Conservation (phyloP, 2,113 vertebrate species). For the Halichoerus grypus region DNA sequence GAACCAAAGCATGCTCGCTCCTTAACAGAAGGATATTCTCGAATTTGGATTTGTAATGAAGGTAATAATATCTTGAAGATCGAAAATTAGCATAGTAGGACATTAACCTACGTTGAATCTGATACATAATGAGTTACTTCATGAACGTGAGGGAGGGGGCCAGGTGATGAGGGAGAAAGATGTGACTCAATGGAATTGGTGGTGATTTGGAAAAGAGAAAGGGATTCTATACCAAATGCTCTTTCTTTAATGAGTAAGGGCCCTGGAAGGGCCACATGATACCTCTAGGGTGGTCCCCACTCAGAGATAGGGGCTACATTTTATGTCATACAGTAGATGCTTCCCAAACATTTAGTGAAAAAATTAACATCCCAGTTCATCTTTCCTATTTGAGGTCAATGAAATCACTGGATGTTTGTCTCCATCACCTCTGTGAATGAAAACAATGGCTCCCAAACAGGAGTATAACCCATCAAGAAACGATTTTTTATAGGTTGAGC, state of each 20-base stretch:
- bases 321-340: background rate
- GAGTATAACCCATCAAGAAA: background rate
- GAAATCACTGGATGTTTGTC: background rate
- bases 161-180: background rate
- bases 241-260: background rate
- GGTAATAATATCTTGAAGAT: background rate
- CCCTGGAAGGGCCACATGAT: background rate
- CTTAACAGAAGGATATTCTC: background rate
- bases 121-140: conserved; percentile 16
- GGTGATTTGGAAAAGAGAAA: background rate
- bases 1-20: background rate
- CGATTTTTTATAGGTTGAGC: background rate
- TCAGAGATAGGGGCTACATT: background rate
- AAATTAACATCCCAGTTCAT: background rate
- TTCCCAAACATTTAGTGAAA: background rate
- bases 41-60: background rate
- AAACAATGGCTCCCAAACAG: background rate
- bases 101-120: background rate
- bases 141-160: background rate
- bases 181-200: background rate
- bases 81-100: background rate
- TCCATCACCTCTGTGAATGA: background rate
- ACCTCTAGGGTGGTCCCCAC: background rate
- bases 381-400: background rate
- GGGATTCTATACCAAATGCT: background rate